These are phyloP conservation scores for Colostygia pectinataria DNA, from an alignment of 2,888 invertebrate species.

Conservation along the genomic window DNA sequence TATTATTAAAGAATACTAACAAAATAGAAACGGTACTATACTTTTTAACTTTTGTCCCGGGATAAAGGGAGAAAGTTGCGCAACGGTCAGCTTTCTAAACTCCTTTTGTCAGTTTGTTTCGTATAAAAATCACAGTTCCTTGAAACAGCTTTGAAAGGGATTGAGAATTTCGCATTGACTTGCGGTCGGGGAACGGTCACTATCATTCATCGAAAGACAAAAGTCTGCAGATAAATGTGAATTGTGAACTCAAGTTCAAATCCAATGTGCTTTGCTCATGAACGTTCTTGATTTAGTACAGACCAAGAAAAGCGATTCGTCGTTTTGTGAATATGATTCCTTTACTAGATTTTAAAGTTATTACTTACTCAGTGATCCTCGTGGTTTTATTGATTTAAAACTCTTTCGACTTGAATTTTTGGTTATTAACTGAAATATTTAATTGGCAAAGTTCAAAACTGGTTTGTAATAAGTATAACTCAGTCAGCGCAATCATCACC, in stretches of 20 bases:
- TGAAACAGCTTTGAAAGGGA: slow-evolving; percentile 33
- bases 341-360: no score
- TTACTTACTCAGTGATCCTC: no score
- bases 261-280: slow-evolving; percentile 13
- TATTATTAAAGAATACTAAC: slow-evolving; percentile 46
- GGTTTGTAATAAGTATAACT: no score
- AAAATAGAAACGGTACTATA: slow-evolving; percentile 51
- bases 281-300: slow-evolving; percentile 12
- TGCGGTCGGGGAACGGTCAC: slow-evolving; percentile 27
- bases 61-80: slow-evolving; percentile 80
- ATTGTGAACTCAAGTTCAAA: slow-evolving; percentile 17
- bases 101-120: slow-evolving; percentile 55
- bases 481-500: no score
- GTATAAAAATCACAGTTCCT: slow-evolving; percentile 52
- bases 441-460: no score
- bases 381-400: no score
- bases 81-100: slow-evolving; percentile 77
- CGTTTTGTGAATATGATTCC: not conserved
- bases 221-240: slow-evolving; percentile 15
- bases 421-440: no score
- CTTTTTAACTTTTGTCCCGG: slow-evolving; percentile 66
- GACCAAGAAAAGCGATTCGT: not conserved
- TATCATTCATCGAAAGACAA: slow-evolving; percentile 30
- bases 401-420: no score
- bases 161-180: slow-evolving; percentile 19